A percentile compares a stretch with the other conserved stretches of the same genome.
These are phyloP conservation scores for Isurus oxyrinchus DNA, from an alignment of 2,113 vertebrate species.

Conservation along the genomic window DNA sequence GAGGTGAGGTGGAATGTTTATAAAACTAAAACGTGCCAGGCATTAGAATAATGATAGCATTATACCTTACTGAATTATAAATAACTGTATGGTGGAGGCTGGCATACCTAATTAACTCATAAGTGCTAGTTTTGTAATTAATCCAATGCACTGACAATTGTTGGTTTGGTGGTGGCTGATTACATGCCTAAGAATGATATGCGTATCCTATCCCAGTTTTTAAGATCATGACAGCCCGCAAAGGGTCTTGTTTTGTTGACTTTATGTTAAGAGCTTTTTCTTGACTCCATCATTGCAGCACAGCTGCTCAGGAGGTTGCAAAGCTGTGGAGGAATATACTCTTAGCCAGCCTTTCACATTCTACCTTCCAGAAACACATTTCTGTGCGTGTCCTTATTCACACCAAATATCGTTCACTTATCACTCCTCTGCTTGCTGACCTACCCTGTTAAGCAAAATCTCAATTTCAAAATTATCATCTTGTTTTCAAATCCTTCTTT, in stretches of 20 bases:
- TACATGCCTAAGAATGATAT: neutral
- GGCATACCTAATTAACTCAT: constrained; percentile 7
- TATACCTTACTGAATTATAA: neutral
- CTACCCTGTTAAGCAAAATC: neutral
- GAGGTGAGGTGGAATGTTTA: neutral
- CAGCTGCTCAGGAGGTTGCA: neutral
- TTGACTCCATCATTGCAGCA: neutral
- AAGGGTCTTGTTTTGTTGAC: neutral
- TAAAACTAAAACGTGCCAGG: neutral
- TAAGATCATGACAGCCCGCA: neutral
- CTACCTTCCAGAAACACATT: neutral
- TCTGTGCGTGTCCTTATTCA: neutral
- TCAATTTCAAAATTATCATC: neutral
- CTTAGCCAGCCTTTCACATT: neutral
- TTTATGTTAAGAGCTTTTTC: neutral
- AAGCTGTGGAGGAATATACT: neutral
- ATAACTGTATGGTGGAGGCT: neutral
- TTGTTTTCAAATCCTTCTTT: neutral
- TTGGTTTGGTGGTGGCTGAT: neutral
- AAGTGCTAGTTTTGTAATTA: neutral
- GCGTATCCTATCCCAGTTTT: neutral
- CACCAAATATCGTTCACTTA: neutral
- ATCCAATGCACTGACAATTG: neutral
- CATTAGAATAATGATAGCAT: constrained; percentile 11
- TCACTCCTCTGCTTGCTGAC: neutral